Percentiles rank a stretch among this genome's conserved stretches.
These are phyloP conservation scores for Euleptes europaea DNA, from an alignment of 2,113 vertebrate species.

Conservation along the genomic window DNA sequence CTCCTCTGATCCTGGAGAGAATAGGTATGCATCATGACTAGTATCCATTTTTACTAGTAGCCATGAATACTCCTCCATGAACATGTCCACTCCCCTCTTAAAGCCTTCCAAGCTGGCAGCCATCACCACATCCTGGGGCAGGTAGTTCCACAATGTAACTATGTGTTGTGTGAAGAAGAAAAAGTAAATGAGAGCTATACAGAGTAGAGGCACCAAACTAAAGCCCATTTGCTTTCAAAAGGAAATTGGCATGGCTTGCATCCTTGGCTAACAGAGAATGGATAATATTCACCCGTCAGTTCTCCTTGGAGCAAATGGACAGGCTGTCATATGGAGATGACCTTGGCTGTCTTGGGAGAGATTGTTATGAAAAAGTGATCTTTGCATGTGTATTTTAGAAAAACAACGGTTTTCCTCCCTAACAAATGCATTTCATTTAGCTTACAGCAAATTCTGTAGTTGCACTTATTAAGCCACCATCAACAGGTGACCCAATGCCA, in stretches of 20 bases:
- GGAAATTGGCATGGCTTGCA: not conserved
- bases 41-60: no score
- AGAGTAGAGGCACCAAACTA: not conserved
- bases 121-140: no score
- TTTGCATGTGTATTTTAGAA: not conserved
- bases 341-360: constrained; percentile 6
- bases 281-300: no score
- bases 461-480: not conserved
- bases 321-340: not conserved
- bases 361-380: not conserved
- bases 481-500: not conserved
- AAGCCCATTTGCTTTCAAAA: not conserved
- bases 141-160: no score
- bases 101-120: no score
- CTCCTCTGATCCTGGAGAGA: no score
- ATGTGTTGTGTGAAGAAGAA: not conserved
- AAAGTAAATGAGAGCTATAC: not conserved
- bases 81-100: no score
- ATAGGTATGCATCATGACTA: no score
- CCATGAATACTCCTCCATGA: no score
- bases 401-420: not conserved
- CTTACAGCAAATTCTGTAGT: not conserved
- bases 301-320: not conserved
- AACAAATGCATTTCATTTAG: not conserved
- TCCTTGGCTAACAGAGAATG: not conserved